Conservation (phyloP, 2,797 vertebrate species). For the Sebastes diaconus region DNA sequence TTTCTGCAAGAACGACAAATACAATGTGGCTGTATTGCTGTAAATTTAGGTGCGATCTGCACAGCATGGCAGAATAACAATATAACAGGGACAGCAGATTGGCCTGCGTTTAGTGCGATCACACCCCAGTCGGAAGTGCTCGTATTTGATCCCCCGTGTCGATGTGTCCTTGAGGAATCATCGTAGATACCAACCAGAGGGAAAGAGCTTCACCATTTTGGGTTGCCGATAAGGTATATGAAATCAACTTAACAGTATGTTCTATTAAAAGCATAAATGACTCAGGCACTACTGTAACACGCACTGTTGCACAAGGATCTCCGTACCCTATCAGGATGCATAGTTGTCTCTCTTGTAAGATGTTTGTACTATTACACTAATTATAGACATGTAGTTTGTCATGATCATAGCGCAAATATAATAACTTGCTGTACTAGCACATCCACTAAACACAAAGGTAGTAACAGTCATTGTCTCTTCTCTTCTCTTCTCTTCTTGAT, state of each 20-base stretch:
- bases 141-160: slow-evolving; percentile 1
- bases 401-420: no score
- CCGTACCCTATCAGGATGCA: not conserved
- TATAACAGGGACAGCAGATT: slow-evolving; percentile 41
- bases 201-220: not conserved
- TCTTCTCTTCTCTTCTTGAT: not conserved
- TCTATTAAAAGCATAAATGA: not conserved
- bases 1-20: not conserved
- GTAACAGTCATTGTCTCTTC: not conserved
- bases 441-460: not conserved
- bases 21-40: not conserved
- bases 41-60: not conserved
- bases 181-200: not conserved
- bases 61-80: slow-evolving; percentile 6
- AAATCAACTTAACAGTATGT: not conserved
- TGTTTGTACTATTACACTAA: not conserved
- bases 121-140: slow-evolving; percentile 38
- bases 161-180: slow-evolving; percentile 27
- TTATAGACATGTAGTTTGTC: not conserved
- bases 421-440: not conserved
- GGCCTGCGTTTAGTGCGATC: slow-evolving; percentile 41
- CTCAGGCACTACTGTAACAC: not conserved
- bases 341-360: not conserved
- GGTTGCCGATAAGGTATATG: not conserved
- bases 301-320: not conserved